Percentiles rank a stretch among this genome's conserved stretches.
Conservation (phyloP, 1,140 invertebrate genomes). For the Gerris buenoi region DNA sequence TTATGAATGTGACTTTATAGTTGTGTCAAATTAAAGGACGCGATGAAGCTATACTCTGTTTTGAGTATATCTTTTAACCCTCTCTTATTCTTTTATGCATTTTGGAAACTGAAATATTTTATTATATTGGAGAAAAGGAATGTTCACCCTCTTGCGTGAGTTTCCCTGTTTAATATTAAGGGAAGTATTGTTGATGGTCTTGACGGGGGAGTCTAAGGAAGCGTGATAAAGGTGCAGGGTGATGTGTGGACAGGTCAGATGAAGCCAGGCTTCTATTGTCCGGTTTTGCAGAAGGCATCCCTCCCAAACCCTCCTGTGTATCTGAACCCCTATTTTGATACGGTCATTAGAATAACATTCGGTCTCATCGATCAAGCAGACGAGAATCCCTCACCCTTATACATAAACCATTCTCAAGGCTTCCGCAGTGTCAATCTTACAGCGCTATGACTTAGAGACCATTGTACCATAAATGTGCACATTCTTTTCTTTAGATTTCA, state of each 20-base stretch:
- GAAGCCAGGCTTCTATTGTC: neutral
- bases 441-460: neutral
- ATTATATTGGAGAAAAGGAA: no score
- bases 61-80: no score
- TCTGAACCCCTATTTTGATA: neutral
- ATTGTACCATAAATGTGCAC: neutral
- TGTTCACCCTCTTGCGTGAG: no score
- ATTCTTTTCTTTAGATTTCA: neutral
- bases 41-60: no score
- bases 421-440: neutral
- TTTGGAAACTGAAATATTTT: no score
- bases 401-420: neutral
- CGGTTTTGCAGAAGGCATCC: neutral
- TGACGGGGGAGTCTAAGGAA: neutral
- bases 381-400: neutral
- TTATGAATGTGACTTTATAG: no score
- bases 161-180: no score
- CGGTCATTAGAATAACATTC: conserved; percentile 4
- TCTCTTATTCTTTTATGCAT: no score
- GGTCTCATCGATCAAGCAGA: neutral
- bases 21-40: no score
- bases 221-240: neutral
- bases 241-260: neutral
- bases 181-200: neutral
- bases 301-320: neutral